Evolutionary conservation across 2,888 invertebrate genomes (phyloP).

Genomic region (Pasiphila rectangulata): DNA sequence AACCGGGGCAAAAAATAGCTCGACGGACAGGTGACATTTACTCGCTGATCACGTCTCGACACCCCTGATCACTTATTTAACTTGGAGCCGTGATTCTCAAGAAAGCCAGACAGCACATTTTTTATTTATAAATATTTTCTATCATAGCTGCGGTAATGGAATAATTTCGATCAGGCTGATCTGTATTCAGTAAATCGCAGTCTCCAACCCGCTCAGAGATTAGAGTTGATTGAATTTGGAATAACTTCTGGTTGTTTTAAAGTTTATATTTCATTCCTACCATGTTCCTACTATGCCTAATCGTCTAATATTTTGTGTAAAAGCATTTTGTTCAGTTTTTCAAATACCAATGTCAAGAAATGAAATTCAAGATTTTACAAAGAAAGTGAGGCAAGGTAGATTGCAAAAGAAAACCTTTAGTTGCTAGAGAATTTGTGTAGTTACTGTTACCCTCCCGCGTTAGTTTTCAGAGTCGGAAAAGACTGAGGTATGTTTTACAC

Average conservation of each 20-base stretch:
- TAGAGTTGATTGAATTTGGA: constrained; percentile 57
- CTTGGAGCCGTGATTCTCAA: constrained; percentile 72
- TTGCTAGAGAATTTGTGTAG: background rate
- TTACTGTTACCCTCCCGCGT: constrained; percentile 1
- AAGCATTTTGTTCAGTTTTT: too few species aligned
- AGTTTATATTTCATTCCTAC: too few species aligned
- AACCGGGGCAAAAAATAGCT: constrained; percentile 15
- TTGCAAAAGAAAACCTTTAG: background rate
- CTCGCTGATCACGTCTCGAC: constrained; percentile 63
- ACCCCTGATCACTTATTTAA: constrained; percentile 79
- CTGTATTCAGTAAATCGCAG: constrained; percentile 64
- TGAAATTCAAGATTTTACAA: too few species aligned
- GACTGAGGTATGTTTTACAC: constrained; percentile 21
- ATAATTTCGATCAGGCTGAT: constrained; percentile 68
- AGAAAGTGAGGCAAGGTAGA: too few species aligned
- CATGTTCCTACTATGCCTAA: background rate
- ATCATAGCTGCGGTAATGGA: constrained; percentile 64
- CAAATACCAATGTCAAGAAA: too few species aligned
- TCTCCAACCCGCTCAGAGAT: constrained; percentile 50
- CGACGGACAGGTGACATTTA: constrained; percentile 46
- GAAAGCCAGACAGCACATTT: constrained; percentile 66
- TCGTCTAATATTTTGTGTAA: too few species aligned
- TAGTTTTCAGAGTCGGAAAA: constrained; percentile 2
- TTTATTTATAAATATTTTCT: constrained; percentile 73
- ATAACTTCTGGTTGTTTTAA: constrained; percentile 32